A percentile compares a stretch with the other conserved stretches of the same genome.
These are phyloP conservation scores for Anastrepha obliqua DNA, from an alignment of 1,140 invertebrate genomes.

Conservation along the genomic window DNA sequence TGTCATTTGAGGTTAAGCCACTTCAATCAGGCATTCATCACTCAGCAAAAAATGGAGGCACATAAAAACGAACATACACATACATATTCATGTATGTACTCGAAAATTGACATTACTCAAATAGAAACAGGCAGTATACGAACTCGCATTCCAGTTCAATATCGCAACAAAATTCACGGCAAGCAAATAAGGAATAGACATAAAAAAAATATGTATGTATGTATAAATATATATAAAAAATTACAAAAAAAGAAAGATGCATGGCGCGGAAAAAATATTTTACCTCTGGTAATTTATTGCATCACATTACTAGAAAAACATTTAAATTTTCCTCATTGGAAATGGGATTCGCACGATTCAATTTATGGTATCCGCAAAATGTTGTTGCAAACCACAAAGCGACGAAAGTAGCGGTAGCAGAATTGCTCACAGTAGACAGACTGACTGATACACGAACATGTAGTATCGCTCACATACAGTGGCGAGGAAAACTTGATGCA, in stretches of 20 bases:
- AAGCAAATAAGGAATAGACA: background rate
- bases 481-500: too few relatives aligned
- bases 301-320: slow-evolving; percentile 38
- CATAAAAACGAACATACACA: background rate
- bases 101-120: background rate
- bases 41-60: background rate
- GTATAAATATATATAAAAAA: background rate
- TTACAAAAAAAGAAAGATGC: background rate
- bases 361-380: slow-evolving; percentile 30
- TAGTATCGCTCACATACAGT: background rate
- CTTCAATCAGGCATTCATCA: slow-evolving; percentile 20
- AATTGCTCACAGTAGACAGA: background rate
- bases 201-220: background rate
- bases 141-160: slow-evolving; percentile 18
- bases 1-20: slow-evolving; percentile 30
- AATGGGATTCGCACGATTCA: slow-evolving; percentile 28
- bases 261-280: background rate
- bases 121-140: background rate
- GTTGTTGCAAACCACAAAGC: slow-evolving; percentile 14
- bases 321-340: slow-evolving; percentile 31
- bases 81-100: background rate
- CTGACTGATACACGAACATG: background rate
- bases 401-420: background rate
- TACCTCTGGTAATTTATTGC: slow-evolving; percentile 19
- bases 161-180: background rate